Base-by-base conservation (phyloP, 2,888 invertebrate genomes). In the Esperia sulphurella region DNA sequence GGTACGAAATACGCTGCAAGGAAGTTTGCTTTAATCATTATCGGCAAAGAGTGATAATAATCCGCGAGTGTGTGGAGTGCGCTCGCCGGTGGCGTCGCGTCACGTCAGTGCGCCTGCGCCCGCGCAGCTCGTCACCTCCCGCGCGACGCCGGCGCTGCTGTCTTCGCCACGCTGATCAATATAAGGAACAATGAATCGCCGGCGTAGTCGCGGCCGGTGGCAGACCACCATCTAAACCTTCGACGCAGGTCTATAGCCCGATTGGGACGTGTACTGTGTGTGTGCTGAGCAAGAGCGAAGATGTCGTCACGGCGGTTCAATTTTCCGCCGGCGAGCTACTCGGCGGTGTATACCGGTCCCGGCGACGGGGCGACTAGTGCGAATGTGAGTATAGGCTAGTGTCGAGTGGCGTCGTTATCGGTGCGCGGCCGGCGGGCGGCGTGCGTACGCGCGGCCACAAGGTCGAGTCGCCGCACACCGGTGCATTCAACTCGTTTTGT, bases 261-360 rank as follows among this genome's bases (percentile, higher is more conserved):
- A n/a, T 14, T 57, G 63, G 59, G 45, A 13, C 13, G n/a, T n/a
- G n/a, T n/a, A n/a, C 58, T 64, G 59, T 62, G 52, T 65, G 74
- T 78, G 74, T 57, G 52, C 74, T 74, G 71, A 51, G 59, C 61
- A 56, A 51, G 54, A 52, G 52, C 57, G 55, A 63, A 68, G 61
- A 85, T 83, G 85, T 74, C 81, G 53, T 67, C 76, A 51, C 64
- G 71, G 52, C 68, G 58, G 59, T 88, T 80, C 68, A 81, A 70
- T 63, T 88, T 88, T 60, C 88, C 88, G 49, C 88, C 88, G 63
- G 79, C 86, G 72, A 83, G 75, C 57, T 87, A 80, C 68, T 88
- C 88, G 44, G 86, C 79, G 51, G 71, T 88, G 57, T 88, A 85
- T 66, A 66, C 68, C 65, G 59, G 57, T 67, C 80, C 80, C 60